These are phyloP conservation scores for Oscheius sp. DNA, from an alignment of 2,888 invertebrate genomes.

Conservation along the genomic window DNA sequence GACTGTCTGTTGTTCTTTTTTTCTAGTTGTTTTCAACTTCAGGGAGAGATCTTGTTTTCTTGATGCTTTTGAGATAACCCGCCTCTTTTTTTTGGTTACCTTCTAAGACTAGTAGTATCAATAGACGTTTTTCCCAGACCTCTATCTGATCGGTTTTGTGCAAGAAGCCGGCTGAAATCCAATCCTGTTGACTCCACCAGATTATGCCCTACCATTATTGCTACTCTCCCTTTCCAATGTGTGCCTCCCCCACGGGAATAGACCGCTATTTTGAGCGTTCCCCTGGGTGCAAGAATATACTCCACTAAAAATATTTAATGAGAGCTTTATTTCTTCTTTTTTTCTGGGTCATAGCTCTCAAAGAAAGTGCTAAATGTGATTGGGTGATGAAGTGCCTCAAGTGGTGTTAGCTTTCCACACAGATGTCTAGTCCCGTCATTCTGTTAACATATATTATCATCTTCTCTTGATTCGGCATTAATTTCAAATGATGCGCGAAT, in stretches of 20 bases:
- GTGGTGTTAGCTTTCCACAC: no score
- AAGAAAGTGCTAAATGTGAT: no score
- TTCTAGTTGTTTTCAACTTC: neutral
- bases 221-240: slow-evolving; percentile 15
- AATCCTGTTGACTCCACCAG: slow-evolving; percentile 27
- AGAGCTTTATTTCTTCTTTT: neutral
- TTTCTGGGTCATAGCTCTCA: neutral
- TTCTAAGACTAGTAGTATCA: neutral
- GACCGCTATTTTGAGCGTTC: neutral
- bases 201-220: slow-evolving; percentile 23
- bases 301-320: slow-evolving; percentile 10
- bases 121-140: slow-evolving; percentile 12
- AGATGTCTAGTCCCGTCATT: no score
- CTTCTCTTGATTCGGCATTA: no score
- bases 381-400: no score
- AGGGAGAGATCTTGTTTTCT: neutral
- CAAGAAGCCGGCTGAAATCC: slow-evolving; percentile 11
- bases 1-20: no score
- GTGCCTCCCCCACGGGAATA: neutral
- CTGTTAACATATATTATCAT: no score
- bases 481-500: no score
- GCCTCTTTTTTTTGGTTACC: neutral
- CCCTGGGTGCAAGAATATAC: neutral
- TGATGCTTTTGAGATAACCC: neutral
- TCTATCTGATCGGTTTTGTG: slow-evolving; percentile 20